Evolutionary conservation across 2,888 invertebrate genomes (phyloP).

Genomic region (Drosophila pseudotakahashii): DNA sequence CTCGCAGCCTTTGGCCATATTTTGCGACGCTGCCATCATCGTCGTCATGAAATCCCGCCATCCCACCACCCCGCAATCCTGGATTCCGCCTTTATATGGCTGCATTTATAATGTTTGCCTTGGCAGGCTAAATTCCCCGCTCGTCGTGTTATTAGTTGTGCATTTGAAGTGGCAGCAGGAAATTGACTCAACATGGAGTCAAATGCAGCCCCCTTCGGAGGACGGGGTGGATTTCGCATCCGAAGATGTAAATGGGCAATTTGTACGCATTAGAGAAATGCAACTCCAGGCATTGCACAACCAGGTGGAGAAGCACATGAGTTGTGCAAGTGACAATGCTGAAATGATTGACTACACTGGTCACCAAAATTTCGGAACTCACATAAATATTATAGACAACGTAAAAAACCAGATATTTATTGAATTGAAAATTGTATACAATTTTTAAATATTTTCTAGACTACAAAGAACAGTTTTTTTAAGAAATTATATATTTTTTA

Average conservation of each 20-base stretch:
- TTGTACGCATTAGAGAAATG: conserved; percentile 50
- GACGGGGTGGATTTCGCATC: conserved; percentile 39
- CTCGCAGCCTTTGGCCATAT: conserved; percentile 60
- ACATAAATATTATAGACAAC: too few species aligned
- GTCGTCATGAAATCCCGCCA: conserved; percentile 5
- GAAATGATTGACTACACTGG: background rate
- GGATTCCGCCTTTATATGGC: conserved; percentile 59
- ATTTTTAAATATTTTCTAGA: too few species aligned
- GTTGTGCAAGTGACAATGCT: background rate
- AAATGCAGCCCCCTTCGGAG: conserved; percentile 1
- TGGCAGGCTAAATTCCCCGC: conserved; percentile 11
- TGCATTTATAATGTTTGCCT: conserved; percentile 67
- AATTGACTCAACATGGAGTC: conserved; percentile 38
- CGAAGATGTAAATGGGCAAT: conserved; percentile 46
- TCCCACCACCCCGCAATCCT: conserved; percentile 13
- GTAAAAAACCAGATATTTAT: too few species aligned
- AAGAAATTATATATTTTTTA: too few species aligned
- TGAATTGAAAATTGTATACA: too few species aligned
- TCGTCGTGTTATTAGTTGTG: conserved; percentile 57
- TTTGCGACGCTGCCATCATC: conserved; percentile 44
- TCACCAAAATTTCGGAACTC: background rate
- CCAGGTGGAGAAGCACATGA: background rate
- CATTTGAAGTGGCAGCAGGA: conserved; percentile 62
- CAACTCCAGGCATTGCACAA: conserved; percentile 5
- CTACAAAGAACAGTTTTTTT: too few species aligned